A percentile compares a stretch with the other conserved stretches of the same genome.
Evolutionary conservation across 1,140 invertebrate genomes (phyloP).

Genomic region (Bombus balteatus): DNA sequence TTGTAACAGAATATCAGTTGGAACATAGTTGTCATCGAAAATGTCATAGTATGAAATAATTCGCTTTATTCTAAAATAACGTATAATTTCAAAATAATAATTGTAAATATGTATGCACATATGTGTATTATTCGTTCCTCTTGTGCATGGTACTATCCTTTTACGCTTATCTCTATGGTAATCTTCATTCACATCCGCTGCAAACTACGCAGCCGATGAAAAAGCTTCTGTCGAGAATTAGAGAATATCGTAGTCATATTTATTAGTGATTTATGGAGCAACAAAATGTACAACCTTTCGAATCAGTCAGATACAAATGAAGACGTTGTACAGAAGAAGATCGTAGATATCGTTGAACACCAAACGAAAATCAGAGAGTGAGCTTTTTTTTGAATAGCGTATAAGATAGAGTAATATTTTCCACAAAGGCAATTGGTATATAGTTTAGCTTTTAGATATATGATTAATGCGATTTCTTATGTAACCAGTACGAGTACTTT

Average conservation of each 20-base stretch:
- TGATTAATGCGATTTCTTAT: too few species aligned
- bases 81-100: too few species aligned
- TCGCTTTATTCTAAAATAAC: too few species aligned
- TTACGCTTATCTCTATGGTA: background rate
- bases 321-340: background rate
- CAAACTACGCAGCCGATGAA: too few species aligned
- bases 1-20: too few species aligned
- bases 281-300: slow-evolving; percentile 36
- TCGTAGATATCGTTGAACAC: slow-evolving; percentile 40
- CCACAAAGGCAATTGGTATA: background rate
- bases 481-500: background rate
- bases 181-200: background rate
- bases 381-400: background rate
- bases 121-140: background rate
- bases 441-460: too few species aligned
- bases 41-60: too few species aligned
- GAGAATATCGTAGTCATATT: background rate
- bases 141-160: background rate
- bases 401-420: background rate
- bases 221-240: too few species aligned
- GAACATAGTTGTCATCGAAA: too few species aligned
- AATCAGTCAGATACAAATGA: background rate
- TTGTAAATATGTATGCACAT: background rate
- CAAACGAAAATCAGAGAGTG: slow-evolving; percentile 32
- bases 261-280: too few species aligned